Conservation (phyloP, 2,888 invertebrate genomes). For the Watsonalla cultraria region DNA sequence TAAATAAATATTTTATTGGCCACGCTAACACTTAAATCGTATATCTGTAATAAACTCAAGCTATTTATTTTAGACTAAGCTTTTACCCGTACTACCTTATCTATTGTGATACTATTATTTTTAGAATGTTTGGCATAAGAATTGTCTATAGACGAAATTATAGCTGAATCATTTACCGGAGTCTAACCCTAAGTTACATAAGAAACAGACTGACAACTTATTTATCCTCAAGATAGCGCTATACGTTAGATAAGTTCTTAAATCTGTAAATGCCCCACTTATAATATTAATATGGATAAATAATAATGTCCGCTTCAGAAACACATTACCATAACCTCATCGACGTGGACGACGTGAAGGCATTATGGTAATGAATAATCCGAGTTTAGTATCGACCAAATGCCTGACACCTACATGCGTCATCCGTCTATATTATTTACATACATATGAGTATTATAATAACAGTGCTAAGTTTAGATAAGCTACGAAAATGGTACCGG, state of each 20-base stretch:
- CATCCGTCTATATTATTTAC: conserved; percentile 34
- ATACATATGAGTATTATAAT: conserved; percentile 37
- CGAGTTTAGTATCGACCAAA: conserved; percentile 5
- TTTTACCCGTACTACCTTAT: too few relatives aligned
- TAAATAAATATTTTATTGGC: background rate
- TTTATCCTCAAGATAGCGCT: too few relatives aligned
- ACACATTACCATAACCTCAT: conserved; percentile 23
- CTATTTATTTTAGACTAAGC: too few relatives aligned
- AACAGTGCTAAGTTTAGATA: conserved; percentile 40
- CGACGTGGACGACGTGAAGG: conserved; percentile 24
- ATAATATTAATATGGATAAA: conserved; percentile 3
- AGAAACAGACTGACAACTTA: too few relatives aligned
- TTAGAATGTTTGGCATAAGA: too few relatives aligned
- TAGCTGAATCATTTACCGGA: too few relatives aligned
- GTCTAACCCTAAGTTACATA: too few relatives aligned
- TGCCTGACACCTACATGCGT: conserved; percentile 36
- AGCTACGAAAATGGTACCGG: conserved; percentile 23
- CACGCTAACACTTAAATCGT: conserved; percentile 6
- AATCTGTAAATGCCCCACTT: background rate
- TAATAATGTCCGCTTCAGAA: conserved; percentile 13
- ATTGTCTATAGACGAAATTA: too few relatives aligned
- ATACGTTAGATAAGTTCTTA: too few relatives aligned
- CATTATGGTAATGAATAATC: conserved; percentile 25
- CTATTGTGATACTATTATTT: too few relatives aligned
- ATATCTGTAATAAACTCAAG: too few relatives aligned